Evolutionary conservation across 2,113 vertebrate species (phyloP).

Genomic region (Peromyscus maniculatus): DNA sequence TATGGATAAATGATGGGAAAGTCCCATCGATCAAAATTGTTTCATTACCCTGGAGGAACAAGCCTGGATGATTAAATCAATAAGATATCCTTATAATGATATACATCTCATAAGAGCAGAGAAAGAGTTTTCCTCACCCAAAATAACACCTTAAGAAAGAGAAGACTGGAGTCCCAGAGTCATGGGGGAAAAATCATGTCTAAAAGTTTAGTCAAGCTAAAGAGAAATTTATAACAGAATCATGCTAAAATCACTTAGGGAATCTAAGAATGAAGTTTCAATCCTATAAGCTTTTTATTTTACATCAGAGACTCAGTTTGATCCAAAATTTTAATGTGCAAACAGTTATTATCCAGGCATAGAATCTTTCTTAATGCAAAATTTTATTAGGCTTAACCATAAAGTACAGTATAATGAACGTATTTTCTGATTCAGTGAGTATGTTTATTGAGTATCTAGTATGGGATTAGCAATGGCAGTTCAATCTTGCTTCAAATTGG

Average conservation of each 20-base stretch:
- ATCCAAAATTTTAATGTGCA: slow-evolving; percentile 73
- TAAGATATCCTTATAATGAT: neutral
- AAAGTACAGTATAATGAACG: slow-evolving; percentile 75
- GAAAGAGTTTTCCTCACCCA: neutral
- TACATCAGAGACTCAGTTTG: slow-evolving; percentile 62
- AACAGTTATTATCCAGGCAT: slow-evolving; percentile 75
- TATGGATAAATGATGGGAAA: neutral
- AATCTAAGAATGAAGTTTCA: slow-evolving; percentile 60
- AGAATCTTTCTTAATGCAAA: slow-evolving; percentile 75
- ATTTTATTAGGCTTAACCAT: slow-evolving; percentile 77
- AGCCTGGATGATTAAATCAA: neutral
- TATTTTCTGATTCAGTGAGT: slow-evolving; percentile 80
- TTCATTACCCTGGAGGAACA: neutral
- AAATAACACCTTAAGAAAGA: neutral
- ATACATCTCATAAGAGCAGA: neutral
- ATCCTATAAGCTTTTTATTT: slow-evolving; percentile 70
- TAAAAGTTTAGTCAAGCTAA: slow-evolving; percentile 30
- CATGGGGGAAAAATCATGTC: neutral
- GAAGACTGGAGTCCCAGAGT: neutral
- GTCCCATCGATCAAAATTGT: neutral
- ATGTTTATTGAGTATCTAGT: slow-evolving; percentile 72
- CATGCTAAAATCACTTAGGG: slow-evolving; percentile 9
- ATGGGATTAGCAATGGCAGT: slow-evolving; percentile 63
- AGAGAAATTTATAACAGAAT: slow-evolving; percentile 32
- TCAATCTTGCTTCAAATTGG: slow-evolving; percentile 31